These are phyloP conservation scores for Novumbra hubbsi DNA, from an alignment of 2,797 vertebrate species.

Conservation along the genomic window DNA sequence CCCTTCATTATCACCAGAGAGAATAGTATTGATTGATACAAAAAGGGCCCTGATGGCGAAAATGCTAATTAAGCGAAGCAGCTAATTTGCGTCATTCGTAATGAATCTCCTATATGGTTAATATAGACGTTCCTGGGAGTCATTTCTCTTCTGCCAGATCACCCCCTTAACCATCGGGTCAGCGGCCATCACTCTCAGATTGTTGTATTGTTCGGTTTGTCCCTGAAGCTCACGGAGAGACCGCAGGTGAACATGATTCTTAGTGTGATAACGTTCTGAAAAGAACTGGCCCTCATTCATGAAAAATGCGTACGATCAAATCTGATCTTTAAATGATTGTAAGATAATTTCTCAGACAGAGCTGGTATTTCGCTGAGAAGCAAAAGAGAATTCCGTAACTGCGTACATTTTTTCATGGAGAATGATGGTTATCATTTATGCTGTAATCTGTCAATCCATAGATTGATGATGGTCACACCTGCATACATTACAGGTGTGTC, in stretches of 20 bases:
- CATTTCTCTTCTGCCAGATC: slow-evolving; percentile 50
- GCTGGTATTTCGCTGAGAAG: too few relatives aligned
- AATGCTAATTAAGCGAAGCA: slow-evolving; percentile 64
- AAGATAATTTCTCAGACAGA: too few relatives aligned
- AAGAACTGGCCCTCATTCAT: too few relatives aligned
- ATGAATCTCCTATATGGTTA: slow-evolving; percentile 75
- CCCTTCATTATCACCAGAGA: slow-evolving; percentile 67
- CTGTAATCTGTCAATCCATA: too few relatives aligned
- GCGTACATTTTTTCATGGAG: too few relatives aligned
- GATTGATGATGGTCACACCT: too few relatives aligned
- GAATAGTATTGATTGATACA: slow-evolving; percentile 75
- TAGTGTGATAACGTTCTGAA: background rate
- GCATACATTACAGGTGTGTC: too few relatives aligned
- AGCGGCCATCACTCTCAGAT: slow-evolving; percentile 32
- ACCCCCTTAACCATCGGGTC: slow-evolving; percentile 44
- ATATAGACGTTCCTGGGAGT: slow-evolving; percentile 43
- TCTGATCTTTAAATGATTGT: too few relatives aligned
- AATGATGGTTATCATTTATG: too few relatives aligned
- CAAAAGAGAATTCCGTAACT: too few relatives aligned
- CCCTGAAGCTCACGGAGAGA: background rate
- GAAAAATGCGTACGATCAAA: too few relatives aligned
- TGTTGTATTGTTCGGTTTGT: slow-evolving; percentile 33
- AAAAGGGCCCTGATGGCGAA: slow-evolving; percentile 72
- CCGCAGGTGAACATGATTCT: background rate
- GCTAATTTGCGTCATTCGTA: slow-evolving; percentile 65